Base-by-base conservation (phyloP, 2,113 vertebrate species). In the Psilopsiagon aurifrons region DNA sequence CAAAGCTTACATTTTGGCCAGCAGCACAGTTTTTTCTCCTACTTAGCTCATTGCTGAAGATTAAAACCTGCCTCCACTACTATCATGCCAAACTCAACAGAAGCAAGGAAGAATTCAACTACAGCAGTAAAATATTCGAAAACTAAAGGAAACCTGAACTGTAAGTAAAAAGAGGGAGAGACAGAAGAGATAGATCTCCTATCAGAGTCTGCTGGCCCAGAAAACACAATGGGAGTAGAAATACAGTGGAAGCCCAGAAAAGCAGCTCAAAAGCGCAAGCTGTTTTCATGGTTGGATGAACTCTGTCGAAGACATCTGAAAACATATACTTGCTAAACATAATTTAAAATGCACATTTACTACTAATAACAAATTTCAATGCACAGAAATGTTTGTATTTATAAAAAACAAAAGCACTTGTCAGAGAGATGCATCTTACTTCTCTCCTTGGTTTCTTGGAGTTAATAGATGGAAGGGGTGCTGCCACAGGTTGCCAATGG, bases 51-150 rank as follows among this genome's bases (percentile, higher is more conserved):
- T 4, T 82, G 59, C 87, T 88, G 52, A 94, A 80, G 93, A 86
- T 55, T 60, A 95, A 95, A 94, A 82, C 70, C 81, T 96, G 71
- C 86, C 77, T 90, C 73, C 51, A 71, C 81, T 55, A 62, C 39
- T 73, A 62, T 60, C 82, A 71, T 17, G 18, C 91, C 92, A 94
- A 87, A 85, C 46, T 87, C 67, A 74, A 55, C 6, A 54, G 90
- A 88, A 86, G 70, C 44, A 94, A 79, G 86, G 77, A 84, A 49
- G 25, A 81, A 88, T 82, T 67, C 39, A 63, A 49, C 91, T 66
- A 69, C 69, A 62, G 94, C 11, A 77, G 46, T 52, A 70, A 60
- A 54, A 71, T 57, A 54, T 44, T 27, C 19, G 54, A 88, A 69
- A 88, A 68, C 27, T 33, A 52, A 24, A 82, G 71, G 62, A 83